Conservation (phyloP, 1,140 invertebrate species). For the Armadillidium nasatum region DNA sequence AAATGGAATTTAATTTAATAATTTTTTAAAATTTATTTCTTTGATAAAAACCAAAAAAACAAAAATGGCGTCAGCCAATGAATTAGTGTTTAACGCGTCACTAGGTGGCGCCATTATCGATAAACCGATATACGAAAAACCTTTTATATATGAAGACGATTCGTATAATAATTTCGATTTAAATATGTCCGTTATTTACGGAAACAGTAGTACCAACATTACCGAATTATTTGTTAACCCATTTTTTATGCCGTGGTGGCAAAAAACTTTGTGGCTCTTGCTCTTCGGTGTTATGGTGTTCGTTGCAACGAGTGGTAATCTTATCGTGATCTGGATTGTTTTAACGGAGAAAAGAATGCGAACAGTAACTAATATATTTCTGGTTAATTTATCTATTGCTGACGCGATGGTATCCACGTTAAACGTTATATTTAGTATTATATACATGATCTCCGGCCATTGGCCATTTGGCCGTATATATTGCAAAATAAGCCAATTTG, state of each 20-base stretch:
- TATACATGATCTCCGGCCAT: conserved; percentile 82
- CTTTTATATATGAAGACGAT: too few species aligned
- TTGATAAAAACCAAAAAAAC: too few species aligned
- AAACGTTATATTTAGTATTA: conserved; percentile 90
- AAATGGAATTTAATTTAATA: too few species aligned
- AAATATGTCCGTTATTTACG: too few species aligned
- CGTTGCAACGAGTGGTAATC: conserved; percentile 84
- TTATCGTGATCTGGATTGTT: conserved; percentile 75
- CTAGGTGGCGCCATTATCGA: too few species aligned
- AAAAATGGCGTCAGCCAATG: too few species aligned
- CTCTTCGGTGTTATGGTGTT: conserved; percentile 81
- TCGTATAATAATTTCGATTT: too few species aligned
- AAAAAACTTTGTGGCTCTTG: conserved; percentile 75
- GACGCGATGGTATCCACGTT: conserved; percentile 86
- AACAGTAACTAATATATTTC: conserved; percentile 55
- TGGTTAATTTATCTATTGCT: conserved; percentile 78
- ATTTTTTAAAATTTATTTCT: too few species aligned
- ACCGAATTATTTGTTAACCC: neutral
- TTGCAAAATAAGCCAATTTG: conserved; percentile 91
- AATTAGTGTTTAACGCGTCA: too few species aligned
- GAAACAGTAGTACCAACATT: neutral
- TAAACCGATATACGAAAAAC: too few species aligned
- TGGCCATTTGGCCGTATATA: conserved; percentile 91
- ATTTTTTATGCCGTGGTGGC: conserved; percentile 63
- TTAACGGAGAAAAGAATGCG: conserved; percentile 51